Evolutionary conservation across 2,888 invertebrate species (phyloP).

Genomic region (Ormyrus thymus): DNA sequence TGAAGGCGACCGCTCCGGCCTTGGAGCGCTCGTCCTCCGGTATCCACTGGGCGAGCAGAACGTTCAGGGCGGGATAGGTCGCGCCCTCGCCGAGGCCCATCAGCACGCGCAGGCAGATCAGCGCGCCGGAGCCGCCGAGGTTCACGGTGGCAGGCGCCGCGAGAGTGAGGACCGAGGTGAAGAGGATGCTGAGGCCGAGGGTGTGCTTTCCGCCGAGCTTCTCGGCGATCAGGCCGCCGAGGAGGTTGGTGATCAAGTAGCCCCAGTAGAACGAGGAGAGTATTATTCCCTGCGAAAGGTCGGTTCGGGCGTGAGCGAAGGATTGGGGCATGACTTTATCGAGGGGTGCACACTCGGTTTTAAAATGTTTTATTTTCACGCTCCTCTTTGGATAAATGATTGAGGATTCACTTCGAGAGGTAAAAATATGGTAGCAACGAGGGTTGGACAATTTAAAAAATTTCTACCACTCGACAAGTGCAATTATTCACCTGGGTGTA

Average conservation of each 20-base stretch:
- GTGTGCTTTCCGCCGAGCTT: conserved; percentile 90
- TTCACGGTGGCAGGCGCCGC: conserved; percentile 85
- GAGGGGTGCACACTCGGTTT: too few species aligned
- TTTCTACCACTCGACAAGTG: too few species aligned
- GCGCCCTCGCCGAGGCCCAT: conserved; percentile 92
- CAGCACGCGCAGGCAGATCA: conserved; percentile 85
- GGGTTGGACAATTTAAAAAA: too few species aligned
- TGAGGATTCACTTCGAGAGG: too few species aligned
- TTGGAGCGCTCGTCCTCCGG: conserved; percentile 82
- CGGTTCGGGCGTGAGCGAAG: too few species aligned
- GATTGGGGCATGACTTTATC: too few species aligned
- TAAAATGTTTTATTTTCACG: too few species aligned
- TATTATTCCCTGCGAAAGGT: conserved; percentile 80
- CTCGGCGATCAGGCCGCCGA: conserved; percentile 88
- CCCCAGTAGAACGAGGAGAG: conserved; percentile 91
- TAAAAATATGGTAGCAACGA: too few species aligned
- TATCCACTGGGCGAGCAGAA: conserved; percentile 87
- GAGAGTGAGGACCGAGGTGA: conserved; percentile 88
- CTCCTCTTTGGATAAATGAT: too few species aligned
- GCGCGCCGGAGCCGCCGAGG: conserved; percentile 80
- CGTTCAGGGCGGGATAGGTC: conserved; percentile 89
- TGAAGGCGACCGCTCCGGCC: conserved; percentile 86
- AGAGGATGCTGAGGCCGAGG: conserved; percentile 86
- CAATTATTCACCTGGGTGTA: conserved; percentile 51
- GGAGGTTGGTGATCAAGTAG: conserved; percentile 88